Evolutionary conservation across 2,888 invertebrate genomes (phyloP), one percentile per base, ranked within the genome.

Genomic region (Nomada fabriciana): DNA sequence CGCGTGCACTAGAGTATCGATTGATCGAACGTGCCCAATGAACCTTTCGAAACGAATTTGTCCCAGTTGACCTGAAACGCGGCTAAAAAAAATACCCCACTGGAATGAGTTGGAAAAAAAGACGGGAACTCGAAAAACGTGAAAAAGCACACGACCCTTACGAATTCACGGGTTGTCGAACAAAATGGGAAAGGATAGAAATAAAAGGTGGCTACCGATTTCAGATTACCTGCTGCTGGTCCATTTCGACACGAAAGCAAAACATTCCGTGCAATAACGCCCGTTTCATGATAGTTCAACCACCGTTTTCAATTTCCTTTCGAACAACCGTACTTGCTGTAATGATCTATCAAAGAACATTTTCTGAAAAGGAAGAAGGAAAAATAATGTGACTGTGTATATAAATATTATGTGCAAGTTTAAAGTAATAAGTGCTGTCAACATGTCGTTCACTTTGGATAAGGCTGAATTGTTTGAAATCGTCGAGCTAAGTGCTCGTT

Each of bases 191-290:
- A 13, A 20, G 7, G 9, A 25, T 72, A 42, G 70, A 68, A 50
- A 42, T 11, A 64, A 70, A 67, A 47, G 50, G 43, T 52, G 61
- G 11, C n/a, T 70, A 75, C 71, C 72, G 78, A 76, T 78, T 82
- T 83, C 75, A 36, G 78, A 83, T 83, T 75, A 82, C 7, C 36
- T 36, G 36, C 78, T 43, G 77, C 36, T 57, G 71, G 59, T 57
- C 47, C 70, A 63, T 59, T 36, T 20, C 55, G 23, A n/a, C 69
- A 43, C 59, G 68, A 68, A 74, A 78, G 72, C 83, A 71, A 82
- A 75, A 47, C 78, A 69, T 78, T 83, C 59, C 15, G 55, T 68
- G 72, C 68, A 78, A 82, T 69, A 82, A 82, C 67, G 76, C 68
- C 13, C 77, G 63, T 64, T 70, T 70, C 81, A 75, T 82, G 59